Base-by-base conservation (phyloP, 2,113 vertebrate genomes). In the Pseudorasbora parva region DNA sequence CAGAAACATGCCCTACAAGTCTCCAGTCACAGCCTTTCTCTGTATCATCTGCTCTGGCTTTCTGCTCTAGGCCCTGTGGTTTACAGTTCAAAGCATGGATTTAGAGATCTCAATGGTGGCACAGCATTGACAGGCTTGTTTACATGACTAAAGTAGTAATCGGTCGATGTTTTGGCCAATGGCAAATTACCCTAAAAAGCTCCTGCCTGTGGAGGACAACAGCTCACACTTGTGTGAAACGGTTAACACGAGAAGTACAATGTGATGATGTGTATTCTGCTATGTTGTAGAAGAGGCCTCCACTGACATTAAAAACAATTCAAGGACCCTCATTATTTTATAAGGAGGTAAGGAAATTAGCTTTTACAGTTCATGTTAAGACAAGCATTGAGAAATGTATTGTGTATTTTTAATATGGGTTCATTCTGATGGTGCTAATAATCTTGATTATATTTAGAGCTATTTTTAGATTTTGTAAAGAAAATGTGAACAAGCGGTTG, bases 1-100 rank as follows among this genome's bases (percentile, higher is more conserved):
- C 87, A 90, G 88, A 87, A 86, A 82, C 84, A 81, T 87, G 78
- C 82, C 68, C 30, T 71, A 41, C 81, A 91, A 87, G 82, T 81
- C 74, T 87, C 86, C 76, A 76, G 87, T 90, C 79, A 19, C 37
- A 66, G 84, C 30, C 82, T 86, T 75, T 83, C 68, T 73, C 30
- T 83, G 57, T 72, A 54, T 59, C 30, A 56, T 68, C 78, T 66
- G 49, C 21, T 51, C 45, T 9, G 69, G 23, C 17, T 73, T 62
- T 57, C 14, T 47, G 49, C 71, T 43, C 49, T 6, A n/a, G n/a
- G 64, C 71, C 66, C 47, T 23, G 33, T 86, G 60, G 62, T 81
- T 72, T 75, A 47, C 21, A 8, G 71, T 64, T 68, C 30, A 49
- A 68, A 72, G 75, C 47, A 14, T 25, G 64, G 64, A 51, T 56